Evolutionary conservation across 2,888 invertebrate species (phyloP).

Genomic region (Agrochola macilenta): DNA sequence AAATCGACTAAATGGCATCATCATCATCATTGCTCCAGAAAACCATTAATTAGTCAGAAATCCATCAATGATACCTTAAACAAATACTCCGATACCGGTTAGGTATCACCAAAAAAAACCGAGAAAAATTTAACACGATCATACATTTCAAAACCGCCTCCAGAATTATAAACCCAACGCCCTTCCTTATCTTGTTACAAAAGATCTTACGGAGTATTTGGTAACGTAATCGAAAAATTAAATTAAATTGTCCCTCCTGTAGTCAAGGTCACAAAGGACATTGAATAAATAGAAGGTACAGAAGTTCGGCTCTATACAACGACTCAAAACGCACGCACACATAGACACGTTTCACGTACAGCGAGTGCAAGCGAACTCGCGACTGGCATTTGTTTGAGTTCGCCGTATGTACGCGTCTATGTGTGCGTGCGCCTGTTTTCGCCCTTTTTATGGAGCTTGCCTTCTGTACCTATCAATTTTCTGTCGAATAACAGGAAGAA

Average conservation of each 20-base stretch:
- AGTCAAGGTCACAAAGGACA: slow-evolving; percentile 30
- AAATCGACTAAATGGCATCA: no score
- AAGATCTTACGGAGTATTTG: slow-evolving; percentile 47
- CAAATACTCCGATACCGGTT: not conserved
- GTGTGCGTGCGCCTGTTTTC: not conserved
- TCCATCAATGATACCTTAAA: not conserved
- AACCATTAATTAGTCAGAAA: not conserved
- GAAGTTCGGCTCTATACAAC: not conserved
- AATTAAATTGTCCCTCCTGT: slow-evolving; percentile 52
- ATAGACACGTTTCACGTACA: no score
- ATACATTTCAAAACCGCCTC: slow-evolving; percentile 3
- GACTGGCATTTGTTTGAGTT: not conserved
- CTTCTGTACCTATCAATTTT: not conserved
- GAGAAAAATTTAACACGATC: no score
- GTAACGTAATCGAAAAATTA: slow-evolving; percentile 56
- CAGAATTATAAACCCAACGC: slow-evolving; percentile 12
- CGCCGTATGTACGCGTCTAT: not conserved
- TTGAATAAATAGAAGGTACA: slow-evolving; percentile 7
- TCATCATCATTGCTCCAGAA: no score
- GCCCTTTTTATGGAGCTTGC: fast-evolving
- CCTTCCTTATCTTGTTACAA: slow-evolving; percentile 29
- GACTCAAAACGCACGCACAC: not conserved
- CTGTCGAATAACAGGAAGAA: slow-evolving; percentile 15
- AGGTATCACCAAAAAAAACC: no score
- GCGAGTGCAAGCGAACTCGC: not conserved